Conservation (phyloP, 2,113 vertebrate genomes). For the Poicephalus gulielmi region DNA sequence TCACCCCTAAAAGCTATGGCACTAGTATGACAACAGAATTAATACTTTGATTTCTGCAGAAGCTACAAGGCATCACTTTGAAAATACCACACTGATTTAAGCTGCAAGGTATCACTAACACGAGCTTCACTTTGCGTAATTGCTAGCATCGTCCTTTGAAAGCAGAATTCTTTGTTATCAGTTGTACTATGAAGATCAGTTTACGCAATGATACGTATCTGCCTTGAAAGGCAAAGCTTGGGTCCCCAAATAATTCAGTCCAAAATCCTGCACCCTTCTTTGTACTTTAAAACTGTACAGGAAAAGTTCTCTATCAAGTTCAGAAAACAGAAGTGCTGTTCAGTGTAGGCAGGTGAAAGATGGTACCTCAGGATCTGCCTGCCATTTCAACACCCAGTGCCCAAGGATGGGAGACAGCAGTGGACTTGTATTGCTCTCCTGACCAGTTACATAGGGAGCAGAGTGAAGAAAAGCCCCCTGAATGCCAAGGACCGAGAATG, state of each 20-base stretch:
- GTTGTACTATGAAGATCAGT: fast-evolving
- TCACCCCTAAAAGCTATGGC: not conserved
- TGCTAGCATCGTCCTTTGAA: not conserved
- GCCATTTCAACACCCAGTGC: not conserved
- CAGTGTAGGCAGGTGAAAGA: fast-evolving
- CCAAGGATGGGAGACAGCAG: not conserved
- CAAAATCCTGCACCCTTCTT: not conserved
- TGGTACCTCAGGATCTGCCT: not conserved
- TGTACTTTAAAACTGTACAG: not conserved
- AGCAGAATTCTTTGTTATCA: not conserved
- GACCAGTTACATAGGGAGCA: not conserved
- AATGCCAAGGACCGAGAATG: not conserved
- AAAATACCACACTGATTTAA: not conserved
- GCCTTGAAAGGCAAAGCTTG: not conserved
- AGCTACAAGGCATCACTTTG: not conserved
- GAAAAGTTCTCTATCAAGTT: not conserved
- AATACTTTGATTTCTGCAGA: not conserved
- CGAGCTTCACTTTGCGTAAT: not conserved
- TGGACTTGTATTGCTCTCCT: not conserved
- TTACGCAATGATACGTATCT: not conserved
- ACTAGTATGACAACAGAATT: not conserved
- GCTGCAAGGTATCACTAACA: not conserved
- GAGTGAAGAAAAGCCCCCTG: not conserved
- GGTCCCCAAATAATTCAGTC: not conserved
- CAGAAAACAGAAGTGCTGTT: not conserved